A percentile compares a stretch with the other conserved stretches of the same genome.
Evolutionary conservation across 2,888 invertebrate genomes (phyloP).

Genomic region (Acleris laterana): DNA sequence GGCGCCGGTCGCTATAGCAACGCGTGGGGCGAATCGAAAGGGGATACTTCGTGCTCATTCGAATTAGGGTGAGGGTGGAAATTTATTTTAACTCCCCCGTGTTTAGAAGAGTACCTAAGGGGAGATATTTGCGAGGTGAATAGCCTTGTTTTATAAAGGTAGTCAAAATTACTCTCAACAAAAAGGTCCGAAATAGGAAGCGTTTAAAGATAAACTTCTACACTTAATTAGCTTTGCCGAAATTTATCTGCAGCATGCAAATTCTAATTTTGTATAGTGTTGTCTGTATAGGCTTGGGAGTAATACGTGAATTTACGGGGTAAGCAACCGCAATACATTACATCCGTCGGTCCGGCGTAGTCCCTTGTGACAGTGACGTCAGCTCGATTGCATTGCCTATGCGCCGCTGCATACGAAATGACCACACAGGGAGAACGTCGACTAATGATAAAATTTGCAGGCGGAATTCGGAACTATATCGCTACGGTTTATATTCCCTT

Average conservation of each 20-base stretch:
- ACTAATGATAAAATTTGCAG: conserved; percentile 44
- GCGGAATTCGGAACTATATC: conserved; percentile 30
- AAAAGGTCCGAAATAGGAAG: conserved; percentile 44
- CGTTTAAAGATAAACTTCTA: conserved; percentile 19
- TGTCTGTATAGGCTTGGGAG: conserved; percentile 33
- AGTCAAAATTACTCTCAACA: conserved; percentile 44
- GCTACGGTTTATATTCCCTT: conserved; percentile 34
- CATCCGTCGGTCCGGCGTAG: conserved; percentile 44
- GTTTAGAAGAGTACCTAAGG: conserved; percentile 68
- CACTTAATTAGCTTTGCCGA: conserved; percentile 20
- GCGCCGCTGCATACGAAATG: conserved; percentile 63
- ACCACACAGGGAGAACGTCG: conserved; percentile 46
- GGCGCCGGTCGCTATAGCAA: conserved; percentile 64
- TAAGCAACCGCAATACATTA: conserved; percentile 61
- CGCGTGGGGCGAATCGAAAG: conserved; percentile 65
- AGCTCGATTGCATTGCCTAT: conserved; percentile 61
- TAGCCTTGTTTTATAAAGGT: conserved; percentile 60
- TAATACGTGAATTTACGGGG: conserved; percentile 54
- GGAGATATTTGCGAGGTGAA: conserved; percentile 79
- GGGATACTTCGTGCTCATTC: conserved; percentile 64
- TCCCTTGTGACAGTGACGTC: conserved; percentile 54
- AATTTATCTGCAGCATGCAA: neutral
- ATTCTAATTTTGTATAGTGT: conserved; percentile 30
- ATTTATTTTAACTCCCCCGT: conserved; percentile 75
- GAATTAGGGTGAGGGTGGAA: conserved; percentile 77